Evolutionary conservation across 2,797 vertebrate species (phyloP).

Genomic region (Rhabdomys pumilio): DNA sequence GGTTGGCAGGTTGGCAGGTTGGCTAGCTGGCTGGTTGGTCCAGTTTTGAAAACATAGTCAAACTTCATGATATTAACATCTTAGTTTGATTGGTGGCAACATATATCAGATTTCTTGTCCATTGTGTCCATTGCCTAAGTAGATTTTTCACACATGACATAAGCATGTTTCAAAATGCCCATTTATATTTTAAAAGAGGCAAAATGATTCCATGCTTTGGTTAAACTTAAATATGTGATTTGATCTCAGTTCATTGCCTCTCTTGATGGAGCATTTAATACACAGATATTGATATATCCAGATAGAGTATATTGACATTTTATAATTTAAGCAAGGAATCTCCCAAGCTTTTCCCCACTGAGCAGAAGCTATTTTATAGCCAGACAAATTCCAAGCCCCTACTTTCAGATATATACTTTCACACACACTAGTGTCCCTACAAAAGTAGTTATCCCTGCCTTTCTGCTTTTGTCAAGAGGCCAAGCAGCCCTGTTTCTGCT

Average conservation of each 20-base stretch:
- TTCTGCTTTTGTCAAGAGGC: not conserved
- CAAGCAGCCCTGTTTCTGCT: not conserved
- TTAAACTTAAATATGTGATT: conserved; percentile 30
- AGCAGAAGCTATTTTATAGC: not conserved
- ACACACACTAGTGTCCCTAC: no score
- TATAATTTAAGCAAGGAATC: conserved; percentile 29
- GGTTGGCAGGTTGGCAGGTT: not conserved
- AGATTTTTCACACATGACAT: conserved; percentile 55
- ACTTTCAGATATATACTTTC: not conserved
- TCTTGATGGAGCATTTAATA: conserved; percentile 57
- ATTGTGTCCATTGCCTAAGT: conserved; percentile 17
- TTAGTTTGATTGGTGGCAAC: conserved; percentile 48
- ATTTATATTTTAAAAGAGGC: conserved; percentile 69
- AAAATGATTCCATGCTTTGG: conserved; percentile 1
- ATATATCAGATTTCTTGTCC: conserved; percentile 73
- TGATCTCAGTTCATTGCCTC: conserved; percentile 73
- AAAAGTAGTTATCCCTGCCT: not conserved
- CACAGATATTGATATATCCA: not conserved
- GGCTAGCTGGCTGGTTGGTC: not conserved
- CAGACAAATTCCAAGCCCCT: not conserved
- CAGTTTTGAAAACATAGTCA: conserved; percentile 59
- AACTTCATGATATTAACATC: conserved; percentile 50
- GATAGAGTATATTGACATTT: conserved; percentile 7
- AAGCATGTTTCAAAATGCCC: conserved; percentile 65
- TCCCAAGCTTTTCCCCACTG: not conserved